Conservation (phyloP, 2,888 invertebrate species). For the Sminthurinus aureus region DNA sequence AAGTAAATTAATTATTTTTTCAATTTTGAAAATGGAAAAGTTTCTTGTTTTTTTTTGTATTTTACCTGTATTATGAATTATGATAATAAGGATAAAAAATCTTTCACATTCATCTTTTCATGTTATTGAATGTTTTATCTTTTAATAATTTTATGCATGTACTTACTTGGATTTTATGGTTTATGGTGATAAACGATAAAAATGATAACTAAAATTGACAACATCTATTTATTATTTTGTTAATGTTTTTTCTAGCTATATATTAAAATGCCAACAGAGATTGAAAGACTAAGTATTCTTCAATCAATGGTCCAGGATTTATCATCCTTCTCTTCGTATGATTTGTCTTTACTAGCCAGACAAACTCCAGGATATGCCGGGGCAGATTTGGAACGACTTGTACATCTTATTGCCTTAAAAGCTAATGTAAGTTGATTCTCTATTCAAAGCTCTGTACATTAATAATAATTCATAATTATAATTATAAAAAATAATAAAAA, state of each 20-base stretch:
- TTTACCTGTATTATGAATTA: too few relatives aligned
- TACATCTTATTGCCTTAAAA: constrained; percentile 62
- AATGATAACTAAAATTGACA: too few relatives aligned
- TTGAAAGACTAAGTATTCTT: constrained; percentile 64
- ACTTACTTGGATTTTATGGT: too few relatives aligned
- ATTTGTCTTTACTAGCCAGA: constrained; percentile 62
- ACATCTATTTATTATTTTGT: not conserved
- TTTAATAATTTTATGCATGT: too few relatives aligned
- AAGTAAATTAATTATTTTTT: constrained; percentile 62
- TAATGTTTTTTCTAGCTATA: constrained; percentile 62
- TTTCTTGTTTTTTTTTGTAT: constrained; percentile 4
- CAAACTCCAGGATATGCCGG: constrained; percentile 70
- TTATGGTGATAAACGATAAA: too few relatives aligned
- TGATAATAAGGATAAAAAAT: too few relatives aligned
- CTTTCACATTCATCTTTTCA: too few relatives aligned
- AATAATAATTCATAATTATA: too few relatives aligned
- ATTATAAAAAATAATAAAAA: too few relatives aligned
- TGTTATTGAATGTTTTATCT: too few relatives aligned
- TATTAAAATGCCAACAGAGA: constrained; percentile 65
- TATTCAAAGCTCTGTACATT: too few relatives aligned
- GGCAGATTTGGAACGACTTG: constrained; percentile 67
- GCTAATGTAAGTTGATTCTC: constrained; percentile 42
- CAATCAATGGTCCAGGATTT: constrained; percentile 59
- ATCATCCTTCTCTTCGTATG: constrained; percentile 41
- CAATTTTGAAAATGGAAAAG: not conserved